Percentiles rank a stretch among this genome's conserved stretches.
Evolutionary conservation across 2,113 vertebrate genomes (phyloP).

Genomic region (Colinus virginianus): DNA sequence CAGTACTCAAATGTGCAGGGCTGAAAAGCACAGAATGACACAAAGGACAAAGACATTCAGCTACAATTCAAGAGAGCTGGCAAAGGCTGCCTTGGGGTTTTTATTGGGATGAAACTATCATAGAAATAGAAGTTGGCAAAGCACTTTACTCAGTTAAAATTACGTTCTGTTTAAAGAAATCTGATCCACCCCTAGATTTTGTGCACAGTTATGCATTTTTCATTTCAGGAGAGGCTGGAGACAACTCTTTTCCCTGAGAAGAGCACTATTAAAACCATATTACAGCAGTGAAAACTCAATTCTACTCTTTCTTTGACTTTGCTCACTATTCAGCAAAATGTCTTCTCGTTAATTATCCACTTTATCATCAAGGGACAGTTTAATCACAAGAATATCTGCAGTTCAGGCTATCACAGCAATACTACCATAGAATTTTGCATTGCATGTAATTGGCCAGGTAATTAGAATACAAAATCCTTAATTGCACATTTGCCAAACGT

Average conservation of each 20-base stretch:
- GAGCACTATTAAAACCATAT: constrained; percentile 41
- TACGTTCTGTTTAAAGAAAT: not conserved
- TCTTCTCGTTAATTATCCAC: constrained; percentile 62
- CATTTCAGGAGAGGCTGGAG: constrained; percentile 28
- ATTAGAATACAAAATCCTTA: constrained; percentile 60
- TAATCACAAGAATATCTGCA: constrained; percentile 62
- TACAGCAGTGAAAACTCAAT: constrained; percentile 14
- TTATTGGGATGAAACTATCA: not conserved
- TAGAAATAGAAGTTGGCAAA: not conserved
- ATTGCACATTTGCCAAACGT: constrained; percentile 42
- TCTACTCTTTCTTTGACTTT: constrained; percentile 59
- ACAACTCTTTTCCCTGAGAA: constrained; percentile 19
- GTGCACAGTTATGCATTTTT: not conserved
- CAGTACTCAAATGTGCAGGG: not conserved
- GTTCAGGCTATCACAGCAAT: constrained; percentile 38
- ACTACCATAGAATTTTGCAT: constrained; percentile 19
- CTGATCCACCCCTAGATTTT: not conserved
- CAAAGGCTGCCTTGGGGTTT: not conserved
- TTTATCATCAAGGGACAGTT: constrained; percentile 59
- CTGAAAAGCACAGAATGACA: not conserved
- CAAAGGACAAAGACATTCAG: not conserved
- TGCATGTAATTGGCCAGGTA: constrained; percentile 61
- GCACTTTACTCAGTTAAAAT: not conserved
- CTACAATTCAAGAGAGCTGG: not conserved
- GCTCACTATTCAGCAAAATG: constrained; percentile 61